Conservation (phyloP, 2,113 vertebrate species). For the Rhineura floridana region DNA sequence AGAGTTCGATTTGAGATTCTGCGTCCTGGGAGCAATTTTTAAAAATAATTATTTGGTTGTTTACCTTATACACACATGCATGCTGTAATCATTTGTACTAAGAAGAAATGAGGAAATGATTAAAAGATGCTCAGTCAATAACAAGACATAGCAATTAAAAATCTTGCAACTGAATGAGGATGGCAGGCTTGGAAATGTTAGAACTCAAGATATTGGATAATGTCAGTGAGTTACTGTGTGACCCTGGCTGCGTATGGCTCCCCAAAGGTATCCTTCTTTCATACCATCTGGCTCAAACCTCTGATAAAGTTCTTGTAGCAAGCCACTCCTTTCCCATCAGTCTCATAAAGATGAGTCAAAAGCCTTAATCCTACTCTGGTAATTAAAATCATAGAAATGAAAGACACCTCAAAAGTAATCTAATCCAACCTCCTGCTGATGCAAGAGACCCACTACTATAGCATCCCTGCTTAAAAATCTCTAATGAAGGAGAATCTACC, state of each 20-base stretch:
- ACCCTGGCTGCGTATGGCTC: rapidly evolving
- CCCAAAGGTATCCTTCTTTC: background rate
- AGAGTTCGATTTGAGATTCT: slow-evolving; percentile 21
- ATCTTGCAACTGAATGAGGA: slow-evolving; percentile 29
- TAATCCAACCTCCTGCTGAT: no score
- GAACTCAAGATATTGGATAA: background rate
- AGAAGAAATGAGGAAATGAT: background rate
- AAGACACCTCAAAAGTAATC: no score
- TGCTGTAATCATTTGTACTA: slow-evolving; percentile 5
- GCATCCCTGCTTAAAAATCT: no score
- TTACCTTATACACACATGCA: background rate
- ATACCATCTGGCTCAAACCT: background rate
- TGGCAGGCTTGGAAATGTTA: slow-evolving; percentile 38
- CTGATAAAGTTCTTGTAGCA: background rate
- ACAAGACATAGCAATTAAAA: background rate
- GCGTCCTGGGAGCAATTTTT: slow-evolving; percentile 7
- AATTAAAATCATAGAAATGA: background rate
- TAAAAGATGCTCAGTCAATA: background rate
- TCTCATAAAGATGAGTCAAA: background rate
- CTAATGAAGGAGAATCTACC: no score
- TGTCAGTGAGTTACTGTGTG: background rate
- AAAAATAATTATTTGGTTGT: background rate
- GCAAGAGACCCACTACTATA: no score
- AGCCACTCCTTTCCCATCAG: background rate
- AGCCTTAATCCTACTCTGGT: background rate